Conservation (phyloP, 2,113 vertebrate genomes). For the Lophochroa leadbeateri region DNA sequence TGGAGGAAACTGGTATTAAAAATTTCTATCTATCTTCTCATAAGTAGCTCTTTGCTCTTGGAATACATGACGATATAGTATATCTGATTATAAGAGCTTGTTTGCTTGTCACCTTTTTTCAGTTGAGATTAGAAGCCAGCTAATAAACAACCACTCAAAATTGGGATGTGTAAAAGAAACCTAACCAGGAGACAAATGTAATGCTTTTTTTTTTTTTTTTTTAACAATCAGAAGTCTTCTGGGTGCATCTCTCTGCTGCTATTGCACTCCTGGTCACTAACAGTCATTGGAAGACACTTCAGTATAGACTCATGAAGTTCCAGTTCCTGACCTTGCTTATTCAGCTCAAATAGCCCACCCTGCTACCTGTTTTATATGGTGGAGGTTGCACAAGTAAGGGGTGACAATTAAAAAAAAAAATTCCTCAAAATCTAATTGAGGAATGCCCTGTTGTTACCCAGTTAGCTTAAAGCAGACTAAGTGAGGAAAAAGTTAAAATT, state of each 20-base stretch:
- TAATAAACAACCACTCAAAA: not conserved
- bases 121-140: not conserved
- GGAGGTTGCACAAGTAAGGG: not conserved
- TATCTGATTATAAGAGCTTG: not conserved
- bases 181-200: not conserved
- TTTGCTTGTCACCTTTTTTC: not conserved
- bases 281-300: not conserved
- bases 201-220: not conserved
- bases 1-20: not conserved
- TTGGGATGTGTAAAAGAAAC: not conserved
- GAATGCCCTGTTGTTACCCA: not conserved
- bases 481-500: not conserved
- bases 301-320: not conserved
- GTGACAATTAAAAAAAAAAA: not conserved
- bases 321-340: not conserved
- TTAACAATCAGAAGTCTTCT: not conserved
- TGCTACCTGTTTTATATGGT: not conserved
- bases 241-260: not conserved
- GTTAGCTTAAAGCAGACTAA: not conserved
- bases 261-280: not conserved
- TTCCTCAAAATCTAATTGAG: too few species aligned
- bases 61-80: not conserved
- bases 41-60: constrained; percentile 8
- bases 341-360: not conserved
- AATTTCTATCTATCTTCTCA: not conserved